Conservation (phyloP, 1,140 invertebrate genomes). For the Laupala kohalensis region DNA sequence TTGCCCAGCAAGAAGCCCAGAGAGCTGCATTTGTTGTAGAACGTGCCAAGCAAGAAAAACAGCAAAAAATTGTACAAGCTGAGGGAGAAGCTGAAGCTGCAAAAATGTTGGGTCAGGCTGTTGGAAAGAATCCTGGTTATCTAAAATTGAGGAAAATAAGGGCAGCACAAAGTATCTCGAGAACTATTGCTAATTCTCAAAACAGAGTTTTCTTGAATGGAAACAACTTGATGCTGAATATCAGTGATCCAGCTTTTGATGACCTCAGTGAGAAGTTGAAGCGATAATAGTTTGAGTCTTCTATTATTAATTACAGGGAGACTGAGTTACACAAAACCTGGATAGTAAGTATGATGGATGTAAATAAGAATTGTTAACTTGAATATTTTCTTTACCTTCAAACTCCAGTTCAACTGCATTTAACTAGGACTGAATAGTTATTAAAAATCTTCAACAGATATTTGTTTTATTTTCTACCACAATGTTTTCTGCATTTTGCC, state of each 20-base stretch:
- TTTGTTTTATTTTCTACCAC: no score
- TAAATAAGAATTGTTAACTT: no score
- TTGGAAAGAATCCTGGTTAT: slow-evolving; percentile 91
- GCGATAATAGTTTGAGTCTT: slow-evolving; percentile 64
- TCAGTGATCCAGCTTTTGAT: slow-evolving; percentile 88
- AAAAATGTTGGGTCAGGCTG: slow-evolving; percentile 92
- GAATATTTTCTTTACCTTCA: no score
- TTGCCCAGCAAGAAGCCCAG: slow-evolving; percentile 98
- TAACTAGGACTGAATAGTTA: no score
- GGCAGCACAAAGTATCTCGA: slow-evolving; percentile 92
- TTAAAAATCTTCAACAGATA: no score
- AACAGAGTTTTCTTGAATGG: slow-evolving; percentile 91
- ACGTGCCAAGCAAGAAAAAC: slow-evolving; percentile 91
- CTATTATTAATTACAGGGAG: no score
- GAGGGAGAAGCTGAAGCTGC: slow-evolving; percentile 99
- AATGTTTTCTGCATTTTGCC: no score
- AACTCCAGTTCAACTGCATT: no score
- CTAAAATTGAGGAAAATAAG: slow-evolving; percentile 94
- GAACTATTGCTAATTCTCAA: slow-evolving; percentile 86
- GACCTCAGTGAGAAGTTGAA: slow-evolving; percentile 69
- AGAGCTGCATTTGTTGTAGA: slow-evolving; percentile 96
- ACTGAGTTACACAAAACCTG: no score
- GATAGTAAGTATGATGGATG: no score
- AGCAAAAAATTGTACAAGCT: slow-evolving; percentile 99
- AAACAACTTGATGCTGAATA: slow-evolving; percentile 90